Conservation (phyloP, 2,888 invertebrate species). For the Cancer borealis region DNA sequence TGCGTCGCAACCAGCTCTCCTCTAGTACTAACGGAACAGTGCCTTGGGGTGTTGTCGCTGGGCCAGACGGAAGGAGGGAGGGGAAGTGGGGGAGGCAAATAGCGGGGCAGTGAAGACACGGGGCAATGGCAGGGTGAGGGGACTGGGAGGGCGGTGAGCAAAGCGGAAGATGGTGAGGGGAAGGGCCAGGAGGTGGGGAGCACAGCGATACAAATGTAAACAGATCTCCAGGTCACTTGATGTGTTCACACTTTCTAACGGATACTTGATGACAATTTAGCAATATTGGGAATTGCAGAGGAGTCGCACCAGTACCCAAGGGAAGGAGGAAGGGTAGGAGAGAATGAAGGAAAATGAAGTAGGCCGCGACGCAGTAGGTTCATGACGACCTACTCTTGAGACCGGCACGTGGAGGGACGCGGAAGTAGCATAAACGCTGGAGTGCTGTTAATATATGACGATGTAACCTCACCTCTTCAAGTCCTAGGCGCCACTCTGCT, state of each 20-base stretch:
- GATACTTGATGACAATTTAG: background rate
- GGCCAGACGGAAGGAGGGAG: background rate
- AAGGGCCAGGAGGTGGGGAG: background rate
- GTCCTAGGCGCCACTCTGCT: background rate
- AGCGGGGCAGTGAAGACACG: slow-evolving; percentile 13
- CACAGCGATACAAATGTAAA: background rate
- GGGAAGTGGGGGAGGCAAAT: background rate
- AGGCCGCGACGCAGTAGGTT: slow-evolving; percentile 7
- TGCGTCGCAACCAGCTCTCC: background rate
- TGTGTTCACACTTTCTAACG: slow-evolving; percentile 15
- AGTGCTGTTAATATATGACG: background rate
- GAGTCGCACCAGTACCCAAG: background rate
- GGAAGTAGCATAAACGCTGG: background rate
- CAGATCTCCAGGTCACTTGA: background rate
- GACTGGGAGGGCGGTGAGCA: background rate
- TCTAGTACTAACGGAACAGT: slow-evolving; percentile 28
- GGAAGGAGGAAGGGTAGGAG: background rate
- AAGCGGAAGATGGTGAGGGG: background rate
- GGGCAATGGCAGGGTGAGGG: slow-evolving; percentile 14
- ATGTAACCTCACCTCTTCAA: slow-evolving; percentile 5
- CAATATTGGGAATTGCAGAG: background rate
- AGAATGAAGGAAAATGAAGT: background rate
- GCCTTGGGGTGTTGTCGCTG: background rate
- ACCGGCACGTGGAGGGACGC: background rate
- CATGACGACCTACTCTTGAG: background rate